Base-by-base conservation (phyloP, 1,140 invertebrate species). In the Nebria ingens region DNA sequence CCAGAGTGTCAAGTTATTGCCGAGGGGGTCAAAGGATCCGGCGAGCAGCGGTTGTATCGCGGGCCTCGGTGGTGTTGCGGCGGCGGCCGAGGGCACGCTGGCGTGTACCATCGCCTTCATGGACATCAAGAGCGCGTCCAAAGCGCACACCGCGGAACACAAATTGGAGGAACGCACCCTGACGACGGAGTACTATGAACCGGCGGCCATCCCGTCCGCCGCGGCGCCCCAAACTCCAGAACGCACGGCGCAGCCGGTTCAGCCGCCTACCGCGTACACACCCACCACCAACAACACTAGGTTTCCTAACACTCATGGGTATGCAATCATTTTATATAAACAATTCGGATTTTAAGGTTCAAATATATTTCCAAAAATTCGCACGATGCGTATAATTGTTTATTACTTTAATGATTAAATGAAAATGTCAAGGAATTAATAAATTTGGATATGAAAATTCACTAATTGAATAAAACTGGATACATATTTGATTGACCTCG, bases 111-210 rank as follows among this genome's bases (percentile, higher is more conserved):
- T 95, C 71, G 90, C 91, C 68, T 95, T 95, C 79, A 93, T 93
- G 82, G 93, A 96, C 80, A 95, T 95, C 77, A 93, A 91, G 76
- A 93, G 91, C 65, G 92, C 93, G 65, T 83, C 89, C 64, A 95
- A 94, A 76, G 92, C 92, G 53, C 89, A 93, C 72, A 86, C 86
- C 71, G 83, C 83, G 62, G 91, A 94, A 68, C 89, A 93, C 73
- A 88, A 86, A 64, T 73, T 95, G 71, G 89, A 92, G 71, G 86
- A 92, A 64, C 76, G 86, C 65, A 81, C 83, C 59, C 81, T 94
- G 71, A 89, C 86, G 69, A 94, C 91, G 60, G 87, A 92, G 69
- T 96, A 95, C 77, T 93, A 94, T 78, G 91, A 94, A 72, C 91
- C 91, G 60, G 79, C 82, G 59, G 82, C 85, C 64, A 83, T 83